phyloP scores from a whole-genome alignment of 2,113 vertebrate genomes.

The Laterallus jamaicensis region DNA sequence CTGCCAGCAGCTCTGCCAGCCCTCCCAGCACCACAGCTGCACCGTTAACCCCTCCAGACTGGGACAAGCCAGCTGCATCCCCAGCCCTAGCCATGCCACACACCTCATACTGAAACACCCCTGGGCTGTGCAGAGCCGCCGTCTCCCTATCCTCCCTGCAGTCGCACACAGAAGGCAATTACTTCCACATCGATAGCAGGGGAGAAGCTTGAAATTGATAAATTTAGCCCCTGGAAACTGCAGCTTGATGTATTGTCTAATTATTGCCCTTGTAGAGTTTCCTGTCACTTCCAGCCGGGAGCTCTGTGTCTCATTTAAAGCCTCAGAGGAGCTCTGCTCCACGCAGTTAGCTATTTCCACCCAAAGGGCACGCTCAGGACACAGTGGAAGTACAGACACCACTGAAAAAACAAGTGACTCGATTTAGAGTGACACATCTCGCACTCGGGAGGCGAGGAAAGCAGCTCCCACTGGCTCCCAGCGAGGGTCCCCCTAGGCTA shows the following conservation, averaged over 20 bases:
- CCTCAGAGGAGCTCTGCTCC: not conserved
- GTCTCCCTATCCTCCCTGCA: not conserved
- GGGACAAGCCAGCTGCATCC: not conserved
- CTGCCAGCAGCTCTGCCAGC: not conserved
- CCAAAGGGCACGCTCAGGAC: not conserved
- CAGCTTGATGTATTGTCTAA: slow-evolving; percentile 5
- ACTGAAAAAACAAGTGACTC: not conserved
- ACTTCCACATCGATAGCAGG: not conserved
- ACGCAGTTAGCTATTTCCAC: not conserved
- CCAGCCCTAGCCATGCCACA: not conserved
- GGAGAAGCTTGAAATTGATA: not conserved
- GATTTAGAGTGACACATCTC: not conserved
- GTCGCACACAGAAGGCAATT: not conserved
- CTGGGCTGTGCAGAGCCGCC: rapidly evolving
- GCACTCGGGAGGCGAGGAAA: not conserved
- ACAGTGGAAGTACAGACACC: not conserved
- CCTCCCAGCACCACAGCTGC: not conserved
- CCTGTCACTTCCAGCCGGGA: not conserved
- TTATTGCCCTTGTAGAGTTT: not conserved
- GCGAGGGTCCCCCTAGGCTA: rapidly evolving
- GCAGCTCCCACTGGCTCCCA: not conserved
- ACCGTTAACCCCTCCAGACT: rapidly evolving
- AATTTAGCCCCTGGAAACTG: not conserved
- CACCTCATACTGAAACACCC: rapidly evolving
- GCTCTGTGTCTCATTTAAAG: not conserved